Conservation (phyloP, 2,113 vertebrate species). For the Orcinus orca region DNA sequence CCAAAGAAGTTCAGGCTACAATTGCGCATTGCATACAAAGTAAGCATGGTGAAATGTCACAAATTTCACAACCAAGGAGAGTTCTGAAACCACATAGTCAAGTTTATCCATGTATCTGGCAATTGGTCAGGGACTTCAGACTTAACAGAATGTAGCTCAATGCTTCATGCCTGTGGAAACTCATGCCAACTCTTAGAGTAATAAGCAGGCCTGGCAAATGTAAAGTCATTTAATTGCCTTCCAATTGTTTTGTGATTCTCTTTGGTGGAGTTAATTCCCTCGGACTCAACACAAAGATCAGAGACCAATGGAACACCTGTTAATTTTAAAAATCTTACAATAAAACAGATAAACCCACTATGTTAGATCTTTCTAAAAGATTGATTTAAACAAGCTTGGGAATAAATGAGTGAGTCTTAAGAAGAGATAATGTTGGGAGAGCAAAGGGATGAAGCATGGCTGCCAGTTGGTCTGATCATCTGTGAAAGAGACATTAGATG, state of each 20-base stretch:
- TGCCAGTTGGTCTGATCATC: accelerated
- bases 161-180: accelerated
- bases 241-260: neutral
- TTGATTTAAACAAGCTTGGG: neutral
- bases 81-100: neutral
- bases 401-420: neutral
- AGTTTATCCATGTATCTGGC: neutral
- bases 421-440: neutral
- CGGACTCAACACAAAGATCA: neutral
- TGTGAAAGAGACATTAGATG: neutral
- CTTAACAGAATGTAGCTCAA: neutral
- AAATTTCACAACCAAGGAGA: neutral
- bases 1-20: neutral
- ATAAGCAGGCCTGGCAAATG: neutral
- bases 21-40: neutral
- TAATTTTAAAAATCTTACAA: neutral
- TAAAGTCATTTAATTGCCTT: neutral
- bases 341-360: neutral
- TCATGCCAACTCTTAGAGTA: neutral
- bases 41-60: neutral
- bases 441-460: accelerated
- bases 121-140: neutral
- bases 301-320: neutral
- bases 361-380: neutral
- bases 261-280: constrained; percentile 13